Evolutionary conservation across 2,797 vertebrate species (phyloP).

Genomic region (Synaphobranchus kaupii): DNA sequence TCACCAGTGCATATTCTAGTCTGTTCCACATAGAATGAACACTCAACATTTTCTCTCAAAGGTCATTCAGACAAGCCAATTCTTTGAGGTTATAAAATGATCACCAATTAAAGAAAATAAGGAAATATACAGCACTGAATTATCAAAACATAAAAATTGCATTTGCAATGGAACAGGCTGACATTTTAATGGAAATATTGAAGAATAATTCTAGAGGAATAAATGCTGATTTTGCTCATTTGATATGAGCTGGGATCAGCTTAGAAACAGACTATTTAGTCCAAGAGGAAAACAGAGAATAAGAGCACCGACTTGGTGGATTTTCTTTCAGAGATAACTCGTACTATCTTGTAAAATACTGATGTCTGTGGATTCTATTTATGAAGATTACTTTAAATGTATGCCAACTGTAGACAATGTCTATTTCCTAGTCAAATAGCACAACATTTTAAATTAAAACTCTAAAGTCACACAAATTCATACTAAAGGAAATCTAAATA

Average conservation of each 20-base stretch:
- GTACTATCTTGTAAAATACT: not conserved
- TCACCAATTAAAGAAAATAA: not conserved
- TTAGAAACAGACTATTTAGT: not conserved
- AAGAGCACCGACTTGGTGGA: not conserved
- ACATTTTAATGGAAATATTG: not conserved
- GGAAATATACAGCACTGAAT: not conserved
- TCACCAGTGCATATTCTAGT: not conserved
- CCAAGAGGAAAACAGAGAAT: not conserved
- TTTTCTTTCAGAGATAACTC: not conserved
- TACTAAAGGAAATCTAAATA: too few relatives aligned
- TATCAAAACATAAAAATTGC: not conserved
- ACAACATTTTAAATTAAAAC: too few relatives aligned
- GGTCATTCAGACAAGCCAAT: not conserved
- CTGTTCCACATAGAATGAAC: not conserved
- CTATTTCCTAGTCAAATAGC: too few relatives aligned
- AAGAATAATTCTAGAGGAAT: too few relatives aligned
- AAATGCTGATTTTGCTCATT: too few relatives aligned
- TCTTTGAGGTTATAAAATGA: not conserved
- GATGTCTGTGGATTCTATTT: not conserved
- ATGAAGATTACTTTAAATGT: not conserved
- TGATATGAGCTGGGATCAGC: not conserved
- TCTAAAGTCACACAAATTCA: too few relatives aligned
- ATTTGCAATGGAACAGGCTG: not conserved
- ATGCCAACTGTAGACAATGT: too few relatives aligned
- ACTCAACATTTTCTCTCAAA: not conserved